phyloP scores from a whole-genome alignment of 2,888 invertebrate species.

The Chrysolina oricalcia region DNA sequence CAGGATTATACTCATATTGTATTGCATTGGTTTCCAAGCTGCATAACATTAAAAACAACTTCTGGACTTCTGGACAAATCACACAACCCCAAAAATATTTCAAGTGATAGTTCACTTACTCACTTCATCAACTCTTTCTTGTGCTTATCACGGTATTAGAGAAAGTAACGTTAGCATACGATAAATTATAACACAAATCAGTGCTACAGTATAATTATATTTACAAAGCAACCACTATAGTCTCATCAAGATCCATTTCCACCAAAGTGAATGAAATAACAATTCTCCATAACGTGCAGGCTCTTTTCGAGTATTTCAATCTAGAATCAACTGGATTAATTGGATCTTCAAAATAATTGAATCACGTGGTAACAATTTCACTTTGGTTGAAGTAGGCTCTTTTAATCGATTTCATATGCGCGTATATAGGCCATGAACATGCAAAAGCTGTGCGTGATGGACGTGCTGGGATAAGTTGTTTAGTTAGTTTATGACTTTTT shows the following conservation, averaged over 20 bases:
- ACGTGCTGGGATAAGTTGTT: slow-evolving; percentile 64
- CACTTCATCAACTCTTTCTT: too few species aligned
- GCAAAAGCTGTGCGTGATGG: slow-evolving; percentile 44
- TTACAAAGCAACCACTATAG: not conserved
- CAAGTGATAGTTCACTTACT: too few species aligned
- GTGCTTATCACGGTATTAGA: too few species aligned
- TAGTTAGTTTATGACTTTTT: slow-evolving; percentile 56
- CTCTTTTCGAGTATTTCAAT: not conserved
- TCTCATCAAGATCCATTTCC: slow-evolving; percentile 8
- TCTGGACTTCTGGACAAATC: too few species aligned
- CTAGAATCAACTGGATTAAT: not conserved
- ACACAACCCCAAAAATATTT: too few species aligned
- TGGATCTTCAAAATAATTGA: slow-evolving; percentile 14
- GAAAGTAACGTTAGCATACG: not conserved
- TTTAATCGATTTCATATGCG: slow-evolving; percentile 18
- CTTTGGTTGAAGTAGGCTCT: slow-evolving; percentile 6
- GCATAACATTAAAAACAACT: too few species aligned
- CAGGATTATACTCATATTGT: too few species aligned
- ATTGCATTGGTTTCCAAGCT: too few species aligned
- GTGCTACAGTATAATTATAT: not conserved
- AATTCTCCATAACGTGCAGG: not conserved
- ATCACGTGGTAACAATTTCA: slow-evolving; percentile 9
- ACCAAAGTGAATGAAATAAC: slow-evolving; percentile 16
- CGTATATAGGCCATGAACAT: slow-evolving; percentile 27
- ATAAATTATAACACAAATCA: not conserved